Evolutionary conservation across 2,888 invertebrate species (phyloP).

Genomic region (Carterocephalus palaemon): DNA sequence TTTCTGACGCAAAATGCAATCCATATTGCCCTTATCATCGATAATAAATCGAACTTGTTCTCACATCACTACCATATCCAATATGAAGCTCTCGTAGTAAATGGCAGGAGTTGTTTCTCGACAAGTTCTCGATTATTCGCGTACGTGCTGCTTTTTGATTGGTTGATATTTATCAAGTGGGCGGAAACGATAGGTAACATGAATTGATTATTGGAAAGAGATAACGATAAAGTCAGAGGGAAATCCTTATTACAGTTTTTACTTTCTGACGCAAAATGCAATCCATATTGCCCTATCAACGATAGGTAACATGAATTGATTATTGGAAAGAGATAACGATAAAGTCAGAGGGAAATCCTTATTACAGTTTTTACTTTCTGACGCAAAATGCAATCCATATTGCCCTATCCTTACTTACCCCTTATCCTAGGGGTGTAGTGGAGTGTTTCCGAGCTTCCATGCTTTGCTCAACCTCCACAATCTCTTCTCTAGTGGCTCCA

Average conservation of each 20-base stretch:
- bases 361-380: constrained; percentile 10
- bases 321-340: constrained; percentile 35
- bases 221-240: constrained; percentile 28
- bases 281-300: constrained; percentile 9
- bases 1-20: constrained; percentile 19
- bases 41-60: no score
- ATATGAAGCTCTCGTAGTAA: no score
- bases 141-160: constrained; percentile 64
- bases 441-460: no score
- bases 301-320: constrained; percentile 28
- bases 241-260: constrained; percentile 1
- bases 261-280: constrained; percentile 19
- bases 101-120: constrained; percentile 38
- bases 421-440: no score
- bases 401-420: no score
- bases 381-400: constrained; percentile 10
- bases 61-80: no score
- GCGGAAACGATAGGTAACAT: constrained; percentile 35
- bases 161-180: constrained; percentile 43
- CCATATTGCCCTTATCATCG: neutral
- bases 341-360: neutral
- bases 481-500: no score
- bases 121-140: constrained; percentile 49
- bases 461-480: no score
- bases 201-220: constrained; percentile 34